Conservation (phyloP, 2,888 invertebrate genomes). For the Hyposoter didymator region DNA sequence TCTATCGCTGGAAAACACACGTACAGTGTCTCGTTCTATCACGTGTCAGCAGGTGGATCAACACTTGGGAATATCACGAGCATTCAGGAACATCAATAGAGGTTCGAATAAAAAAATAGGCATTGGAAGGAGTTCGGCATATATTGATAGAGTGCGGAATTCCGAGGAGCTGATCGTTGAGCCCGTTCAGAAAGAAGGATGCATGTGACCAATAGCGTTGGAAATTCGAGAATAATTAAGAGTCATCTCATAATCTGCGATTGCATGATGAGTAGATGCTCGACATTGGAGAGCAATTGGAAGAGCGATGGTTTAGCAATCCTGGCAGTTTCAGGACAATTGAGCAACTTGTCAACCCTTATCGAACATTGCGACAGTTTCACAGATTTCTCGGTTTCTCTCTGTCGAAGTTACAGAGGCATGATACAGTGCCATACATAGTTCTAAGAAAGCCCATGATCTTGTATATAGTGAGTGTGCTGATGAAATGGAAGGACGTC, state of each 20-base stretch:
- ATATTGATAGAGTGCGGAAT: neutral
- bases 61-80: conserved; percentile 19
- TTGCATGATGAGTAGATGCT: neutral
- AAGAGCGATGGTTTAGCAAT: neutral
- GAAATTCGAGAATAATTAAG: neutral
- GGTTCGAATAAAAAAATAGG: neutral
- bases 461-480: conserved; percentile 5
- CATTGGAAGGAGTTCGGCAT: neutral
- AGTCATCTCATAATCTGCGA: neutral
- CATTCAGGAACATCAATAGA: neutral
- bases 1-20: conserved; percentile 13
- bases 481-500: conserved; percentile 43
- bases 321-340: neutral
- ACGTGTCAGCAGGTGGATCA: neutral
- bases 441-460: conserved; percentile 13
- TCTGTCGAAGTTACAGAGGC: neutral
- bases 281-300: neutral
- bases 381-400: neutral
- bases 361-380: neutral
- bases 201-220: neutral
- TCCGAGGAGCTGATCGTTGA: neutral
- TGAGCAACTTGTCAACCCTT: conserved; percentile 8
- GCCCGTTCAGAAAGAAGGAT: neutral
- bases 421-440: conserved; percentile 6
- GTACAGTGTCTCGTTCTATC: conserved; percentile 6